These are phyloP conservation scores for Bucorvus abyssinicus DNA, from an alignment of 2,797 vertebrate genomes.

Conservation along the genomic window DNA sequence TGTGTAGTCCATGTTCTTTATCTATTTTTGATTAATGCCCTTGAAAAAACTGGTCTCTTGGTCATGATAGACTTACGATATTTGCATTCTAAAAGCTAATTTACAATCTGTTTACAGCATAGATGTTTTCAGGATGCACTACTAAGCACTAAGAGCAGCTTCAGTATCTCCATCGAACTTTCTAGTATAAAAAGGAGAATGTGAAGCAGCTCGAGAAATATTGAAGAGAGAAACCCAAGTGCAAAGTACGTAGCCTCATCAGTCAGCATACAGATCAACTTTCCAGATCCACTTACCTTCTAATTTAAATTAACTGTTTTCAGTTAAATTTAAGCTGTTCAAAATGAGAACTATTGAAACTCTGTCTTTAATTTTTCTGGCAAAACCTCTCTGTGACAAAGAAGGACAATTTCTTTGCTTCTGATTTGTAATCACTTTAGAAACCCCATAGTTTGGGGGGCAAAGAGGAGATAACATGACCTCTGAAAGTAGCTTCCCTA, in stretches of 20 bases:
- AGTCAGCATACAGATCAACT: neutral
- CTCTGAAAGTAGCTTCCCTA: neutral
- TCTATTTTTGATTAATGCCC: neutral
- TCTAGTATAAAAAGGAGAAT: neutral
- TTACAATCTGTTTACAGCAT: neutral
- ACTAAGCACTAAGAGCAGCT: neutral
- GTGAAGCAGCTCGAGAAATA: neutral
- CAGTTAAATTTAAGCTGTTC: neutral
- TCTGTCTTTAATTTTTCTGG: neutral
- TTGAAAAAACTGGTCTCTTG: neutral
- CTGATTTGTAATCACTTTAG: neutral
- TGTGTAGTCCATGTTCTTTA: neutral
- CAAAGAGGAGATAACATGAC: neutral
- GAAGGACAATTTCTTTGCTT: neutral
- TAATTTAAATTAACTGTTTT: neutral
- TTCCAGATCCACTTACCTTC: neutral
- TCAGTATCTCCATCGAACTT: neutral
- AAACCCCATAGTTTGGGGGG: neutral
- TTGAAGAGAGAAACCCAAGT: neutral
- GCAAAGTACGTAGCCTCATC: neutral
- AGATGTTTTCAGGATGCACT: neutral
- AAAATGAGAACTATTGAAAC: neutral
- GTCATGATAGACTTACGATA: neutral
- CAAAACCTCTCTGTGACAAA: neutral
- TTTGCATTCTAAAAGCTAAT: neutral